phyloP scores from a whole-genome alignment of 2,797 vertebrate genomes.

The Periparus ater region DNA sequence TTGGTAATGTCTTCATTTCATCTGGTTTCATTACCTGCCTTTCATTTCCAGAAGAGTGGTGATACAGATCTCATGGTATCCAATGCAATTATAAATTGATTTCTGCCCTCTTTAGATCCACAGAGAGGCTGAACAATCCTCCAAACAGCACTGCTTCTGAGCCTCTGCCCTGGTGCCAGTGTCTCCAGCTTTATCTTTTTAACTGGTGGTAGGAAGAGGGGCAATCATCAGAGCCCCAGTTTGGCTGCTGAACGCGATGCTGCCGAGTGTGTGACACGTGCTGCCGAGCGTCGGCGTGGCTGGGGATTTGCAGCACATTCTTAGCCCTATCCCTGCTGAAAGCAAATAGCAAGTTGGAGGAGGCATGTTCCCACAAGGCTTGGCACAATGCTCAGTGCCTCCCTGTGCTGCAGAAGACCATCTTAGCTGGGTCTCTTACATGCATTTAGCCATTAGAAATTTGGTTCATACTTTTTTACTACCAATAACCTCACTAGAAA shows the following conservation, averaged over 20 bases:
- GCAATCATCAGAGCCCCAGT: background rate
- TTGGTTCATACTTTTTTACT: background rate
- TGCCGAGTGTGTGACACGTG: background rate
- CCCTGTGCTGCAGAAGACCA: background rate
- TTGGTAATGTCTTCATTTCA: slow-evolving; percentile 21
- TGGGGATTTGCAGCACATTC: background rate
- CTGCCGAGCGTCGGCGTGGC: accelerated
- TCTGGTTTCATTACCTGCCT: background rate
- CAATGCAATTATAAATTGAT: slow-evolving; percentile 30
- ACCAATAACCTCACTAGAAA: background rate
- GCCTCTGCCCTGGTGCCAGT: background rate
- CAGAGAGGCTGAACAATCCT: background rate
- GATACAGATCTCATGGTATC: slow-evolving; percentile 26
- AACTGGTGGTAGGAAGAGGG: background rate
- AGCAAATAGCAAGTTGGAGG: background rate
- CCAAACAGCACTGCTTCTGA: background rate
- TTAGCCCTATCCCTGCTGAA: background rate
- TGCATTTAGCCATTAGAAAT: background rate
- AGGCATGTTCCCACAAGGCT: background rate
- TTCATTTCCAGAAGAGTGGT: background rate
- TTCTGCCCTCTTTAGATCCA: background rate
- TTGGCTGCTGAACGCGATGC: accelerated
- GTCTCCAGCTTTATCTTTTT: background rate
- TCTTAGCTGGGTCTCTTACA: background rate
- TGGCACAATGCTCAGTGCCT: background rate